Evolutionary conservation across 2,113 vertebrate species (phyloP), one percentile per base, ranked within the genome.

Genomic region (Oncorhynchus tshawytscha): DNA sequence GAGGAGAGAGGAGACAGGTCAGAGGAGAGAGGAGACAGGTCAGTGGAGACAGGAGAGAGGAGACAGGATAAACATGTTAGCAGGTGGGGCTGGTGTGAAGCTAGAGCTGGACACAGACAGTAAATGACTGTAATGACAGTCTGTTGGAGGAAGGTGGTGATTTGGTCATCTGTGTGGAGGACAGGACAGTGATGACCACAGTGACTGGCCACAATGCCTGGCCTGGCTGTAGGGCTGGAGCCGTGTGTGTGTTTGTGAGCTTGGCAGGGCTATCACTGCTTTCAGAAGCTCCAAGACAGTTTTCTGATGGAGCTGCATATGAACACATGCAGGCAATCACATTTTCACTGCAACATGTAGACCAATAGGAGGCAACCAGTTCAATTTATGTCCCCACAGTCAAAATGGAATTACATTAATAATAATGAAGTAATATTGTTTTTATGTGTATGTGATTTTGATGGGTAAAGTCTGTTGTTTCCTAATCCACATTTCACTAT

Each of bases 371-470:
- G 69, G 70, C 75, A 62, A 60, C 18, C 67, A 60, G 39, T 74
- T 67, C 65, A 70, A 67, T 76, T 49, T 73, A 66, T 75, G 78
- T 84, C 80, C 71, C 77, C 15, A 54, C 71, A 29, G 85, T 82
- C 69, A 75, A 86, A 89, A 87, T 79, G 67, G 74, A 89, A 86
- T 85, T 87, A 85, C 73, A 91, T 87, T 86, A 90, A 89, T 88
- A 90, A 87, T 77, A 82, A 67, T 88, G 85, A 88, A 70, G 88
- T 82, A 86, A 89, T 89, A 87, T 86, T 85, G 82, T 91, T 54
- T 92, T 93, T 91, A 91, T 92, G 85, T 90, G 84, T 81, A 80
- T 89, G 87, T 92, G 88, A 90, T 92, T 88, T 89, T 86, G 84
- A 87, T 85, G 88, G 88, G n/a, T 70, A 29, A 70, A 70, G 18